phyloP scores from a whole-genome alignment of 2,797 vertebrate genomes.

The Enteromius viviparus region DNA sequence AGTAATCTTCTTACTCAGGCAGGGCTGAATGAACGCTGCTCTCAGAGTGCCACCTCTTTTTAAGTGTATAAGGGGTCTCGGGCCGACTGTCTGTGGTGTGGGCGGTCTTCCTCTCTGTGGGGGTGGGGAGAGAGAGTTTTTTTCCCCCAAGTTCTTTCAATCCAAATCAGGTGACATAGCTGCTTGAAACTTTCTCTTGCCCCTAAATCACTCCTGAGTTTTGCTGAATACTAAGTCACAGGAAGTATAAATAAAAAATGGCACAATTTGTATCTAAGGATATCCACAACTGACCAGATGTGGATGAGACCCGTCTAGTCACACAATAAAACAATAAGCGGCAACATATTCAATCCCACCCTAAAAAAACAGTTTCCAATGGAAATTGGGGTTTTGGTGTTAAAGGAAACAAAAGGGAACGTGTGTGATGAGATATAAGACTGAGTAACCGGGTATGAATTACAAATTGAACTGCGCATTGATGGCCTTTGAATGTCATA shows the following conservation, averaged over 20 bases:
- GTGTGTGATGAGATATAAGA: background rate
- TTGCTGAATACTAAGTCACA: constrained; percentile 40
- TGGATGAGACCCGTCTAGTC: background rate
- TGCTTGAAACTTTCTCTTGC: constrained; percentile 79
- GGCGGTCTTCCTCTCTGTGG: constrained; percentile 91
- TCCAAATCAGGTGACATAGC: constrained; percentile 93
- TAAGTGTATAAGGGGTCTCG: constrained; percentile 99
- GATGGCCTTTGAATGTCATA: background rate
- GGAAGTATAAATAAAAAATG: constrained; percentile 7
- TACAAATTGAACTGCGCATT: background rate
- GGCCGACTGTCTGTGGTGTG: constrained; percentile 94
- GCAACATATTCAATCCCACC: background rate
- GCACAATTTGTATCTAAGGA: background rate
- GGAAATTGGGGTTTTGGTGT: background rate
- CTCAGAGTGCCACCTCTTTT: constrained; percentile 98
- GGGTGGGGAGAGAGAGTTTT: constrained; percentile 85
- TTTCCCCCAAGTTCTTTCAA: constrained; percentile 83
- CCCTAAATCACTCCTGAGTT: constrained; percentile 55
- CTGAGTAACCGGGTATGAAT: background rate
- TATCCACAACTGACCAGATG: background rate
- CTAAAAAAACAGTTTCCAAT: background rate
- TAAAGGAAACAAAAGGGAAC: background rate
- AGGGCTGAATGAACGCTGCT: constrained; percentile 98
- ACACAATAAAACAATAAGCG: background rate
- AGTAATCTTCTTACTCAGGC: constrained; percentile 87